A percentile compares a stretch with the other conserved stretches of the same genome.
Evolutionary conservation across 2,797 vertebrate species (phyloP).

Genomic region (Mionectes olivaceus): DNA sequence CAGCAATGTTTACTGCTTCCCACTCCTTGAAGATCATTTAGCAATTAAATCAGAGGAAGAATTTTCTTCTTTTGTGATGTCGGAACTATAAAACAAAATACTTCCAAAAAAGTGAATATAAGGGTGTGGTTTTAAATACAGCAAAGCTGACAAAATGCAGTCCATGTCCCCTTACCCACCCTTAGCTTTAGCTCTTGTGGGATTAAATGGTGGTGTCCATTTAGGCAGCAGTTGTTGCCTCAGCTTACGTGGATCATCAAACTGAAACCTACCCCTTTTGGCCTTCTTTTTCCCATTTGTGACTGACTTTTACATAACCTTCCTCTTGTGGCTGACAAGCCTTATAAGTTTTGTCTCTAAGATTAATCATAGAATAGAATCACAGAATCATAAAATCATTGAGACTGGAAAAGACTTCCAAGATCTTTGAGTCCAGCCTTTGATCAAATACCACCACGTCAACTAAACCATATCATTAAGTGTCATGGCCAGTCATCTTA

Average conservation of each 20-base stretch:
- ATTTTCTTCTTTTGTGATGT: neutral
- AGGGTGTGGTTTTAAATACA: neutral
- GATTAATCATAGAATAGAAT: neutral
- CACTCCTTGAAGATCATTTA: neutral
- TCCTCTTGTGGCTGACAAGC: neutral
- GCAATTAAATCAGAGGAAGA: neutral
- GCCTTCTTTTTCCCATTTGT: neutral
- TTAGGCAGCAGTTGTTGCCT: neutral
- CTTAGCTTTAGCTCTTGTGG: neutral
- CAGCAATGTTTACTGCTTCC: neutral
- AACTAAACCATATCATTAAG: neutral
- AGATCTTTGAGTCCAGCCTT: neutral
- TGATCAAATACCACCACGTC: neutral
- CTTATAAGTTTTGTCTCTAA: neutral
- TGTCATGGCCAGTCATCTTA: neutral
- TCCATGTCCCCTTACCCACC: neutral
- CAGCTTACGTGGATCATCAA: rapidly evolving
- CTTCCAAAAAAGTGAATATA: neutral
- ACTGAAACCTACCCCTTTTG: neutral
- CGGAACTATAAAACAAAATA: neutral
- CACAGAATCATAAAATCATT: neutral
- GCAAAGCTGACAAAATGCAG: neutral
- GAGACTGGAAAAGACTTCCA: neutral
- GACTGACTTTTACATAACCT: neutral
- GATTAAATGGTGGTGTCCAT: neutral